A percentile compares a stretch with the other conserved stretches of the same genome.
Evolutionary conservation across 2,888 invertebrate genomes (phyloP).

Genomic region (Sphaerophoria taeniata): DNA sequence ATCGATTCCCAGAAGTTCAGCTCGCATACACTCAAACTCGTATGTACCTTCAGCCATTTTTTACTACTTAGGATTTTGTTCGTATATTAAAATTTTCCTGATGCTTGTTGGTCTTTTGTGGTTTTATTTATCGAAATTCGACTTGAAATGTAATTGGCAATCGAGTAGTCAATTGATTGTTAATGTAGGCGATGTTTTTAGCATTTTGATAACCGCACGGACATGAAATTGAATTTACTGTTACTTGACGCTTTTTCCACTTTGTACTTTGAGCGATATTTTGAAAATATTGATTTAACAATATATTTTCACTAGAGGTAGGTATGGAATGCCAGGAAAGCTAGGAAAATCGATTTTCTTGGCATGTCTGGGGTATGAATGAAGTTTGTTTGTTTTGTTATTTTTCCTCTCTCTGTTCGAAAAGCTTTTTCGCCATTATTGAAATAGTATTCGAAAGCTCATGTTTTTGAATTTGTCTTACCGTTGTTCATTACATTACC

Average conservation of each 20-base stretch:
- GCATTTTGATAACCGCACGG: conserved; percentile 45
- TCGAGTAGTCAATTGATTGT: conserved; percentile 50
- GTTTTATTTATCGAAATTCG: background rate
- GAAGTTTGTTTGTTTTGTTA: conserved; percentile 11
- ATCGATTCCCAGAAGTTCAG: conserved; percentile 89
- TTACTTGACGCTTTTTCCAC: conserved; percentile 18
- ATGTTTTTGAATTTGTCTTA: background rate
- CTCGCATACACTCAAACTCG: conserved; percentile 90
- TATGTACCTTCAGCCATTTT: conserved; percentile 85
- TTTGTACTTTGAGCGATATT: conserved; percentile 50
- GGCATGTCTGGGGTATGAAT: conserved; percentile 8
- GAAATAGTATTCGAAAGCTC: background rate
- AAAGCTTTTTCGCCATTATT: conserved; percentile 40
- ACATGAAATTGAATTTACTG: conserved; percentile 46
- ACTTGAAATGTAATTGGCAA: conserved; percentile 1
- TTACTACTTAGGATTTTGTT: conserved; percentile 20
- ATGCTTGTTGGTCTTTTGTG: background rate
- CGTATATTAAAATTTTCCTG: background rate
- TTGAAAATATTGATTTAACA: conserved; percentile 71
- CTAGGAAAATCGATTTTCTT: conserved; percentile 57
- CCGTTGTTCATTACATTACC: no score
- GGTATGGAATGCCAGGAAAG: conserved; percentile 49
- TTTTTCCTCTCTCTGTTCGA: conserved; percentile 17
- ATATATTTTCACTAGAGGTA: conserved; percentile 18
- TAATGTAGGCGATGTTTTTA: conserved; percentile 11